Percentiles rank a stretch among this genome's conserved stretches.
Conservation (phyloP, 1,140 invertebrate species). For the Campoletis sonorensis region DNA sequence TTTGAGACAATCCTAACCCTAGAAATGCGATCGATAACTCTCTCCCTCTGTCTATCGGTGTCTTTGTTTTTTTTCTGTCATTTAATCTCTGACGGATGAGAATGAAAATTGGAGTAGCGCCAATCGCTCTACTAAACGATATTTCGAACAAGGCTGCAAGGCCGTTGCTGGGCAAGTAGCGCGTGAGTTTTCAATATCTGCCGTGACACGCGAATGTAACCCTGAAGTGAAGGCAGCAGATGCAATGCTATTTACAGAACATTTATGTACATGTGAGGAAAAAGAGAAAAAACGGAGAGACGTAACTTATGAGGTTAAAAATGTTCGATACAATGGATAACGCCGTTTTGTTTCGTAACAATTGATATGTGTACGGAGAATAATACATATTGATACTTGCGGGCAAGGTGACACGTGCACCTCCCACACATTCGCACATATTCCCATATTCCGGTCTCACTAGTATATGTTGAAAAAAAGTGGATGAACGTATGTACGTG, state of each 20-base stretch:
- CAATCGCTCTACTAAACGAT: slow-evolving; percentile 41
- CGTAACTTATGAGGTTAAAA: too few species aligned
- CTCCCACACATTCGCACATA: background rate
- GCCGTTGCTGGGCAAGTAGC: slow-evolving; percentile 39
- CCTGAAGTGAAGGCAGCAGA: background rate
- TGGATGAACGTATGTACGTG: background rate
- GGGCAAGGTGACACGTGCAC: slow-evolving; percentile 1
- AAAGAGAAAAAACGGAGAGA: too few species aligned
- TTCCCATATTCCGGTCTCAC: background rate
- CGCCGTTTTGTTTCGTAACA: too few species aligned
- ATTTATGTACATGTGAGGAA: too few species aligned
- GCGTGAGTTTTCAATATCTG: slow-evolving; percentile 34
- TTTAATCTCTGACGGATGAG: background rate
- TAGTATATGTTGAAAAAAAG: background rate
- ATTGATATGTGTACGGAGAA: too few species aligned
- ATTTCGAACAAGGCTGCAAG: slow-evolving; percentile 29
- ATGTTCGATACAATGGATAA: too few species aligned
- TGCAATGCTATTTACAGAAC: too few species aligned
- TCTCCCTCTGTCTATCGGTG: background rate
- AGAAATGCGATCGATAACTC: too few species aligned
- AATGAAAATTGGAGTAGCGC: slow-evolving; percentile 35
- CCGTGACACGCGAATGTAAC: background rate
- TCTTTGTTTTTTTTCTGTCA: background rate
- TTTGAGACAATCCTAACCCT: too few species aligned
- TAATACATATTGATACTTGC: background rate